Conservation (phyloP, 1,140 invertebrate genomes). For the Sycobia sp. region DNA sequence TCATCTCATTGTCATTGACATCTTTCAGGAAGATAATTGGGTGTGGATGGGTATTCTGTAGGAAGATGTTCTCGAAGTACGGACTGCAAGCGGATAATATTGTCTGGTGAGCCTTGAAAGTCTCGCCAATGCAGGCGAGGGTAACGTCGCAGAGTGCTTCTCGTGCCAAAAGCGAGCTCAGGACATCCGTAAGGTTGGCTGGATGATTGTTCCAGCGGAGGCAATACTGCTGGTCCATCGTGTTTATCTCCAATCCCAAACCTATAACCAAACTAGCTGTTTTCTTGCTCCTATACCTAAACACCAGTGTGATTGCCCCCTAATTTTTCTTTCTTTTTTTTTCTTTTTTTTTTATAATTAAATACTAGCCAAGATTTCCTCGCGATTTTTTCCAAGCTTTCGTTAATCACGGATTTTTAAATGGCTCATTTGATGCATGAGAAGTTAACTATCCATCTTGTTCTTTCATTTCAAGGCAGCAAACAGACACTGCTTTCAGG, state of each 20-base stretch:
- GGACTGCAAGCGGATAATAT: conserved; percentile 92
- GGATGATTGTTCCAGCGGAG: conserved; percentile 94
- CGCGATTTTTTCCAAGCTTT: neutral
- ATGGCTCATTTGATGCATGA: neutral
- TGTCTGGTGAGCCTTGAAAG: conserved; percentile 91
- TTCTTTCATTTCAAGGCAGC: no score
- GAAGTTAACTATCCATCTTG: no score
- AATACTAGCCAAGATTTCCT: neutral
- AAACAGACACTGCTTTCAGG: neutral
- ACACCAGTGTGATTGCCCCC: conserved; percentile 20
- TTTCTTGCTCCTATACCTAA: conserved; percentile 8
- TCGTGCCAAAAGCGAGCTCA: conserved; percentile 82
- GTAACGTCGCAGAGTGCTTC: conserved; percentile 91
- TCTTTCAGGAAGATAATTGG: conserved; percentile 91
- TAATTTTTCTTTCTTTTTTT: conserved; percentile 16
- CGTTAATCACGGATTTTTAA: neutral
- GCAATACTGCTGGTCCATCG: conserved; percentile 92
- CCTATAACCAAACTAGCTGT: conserved; percentile 49
- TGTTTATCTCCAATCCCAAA: conserved; percentile 56
- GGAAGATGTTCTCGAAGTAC: conserved; percentile 92
- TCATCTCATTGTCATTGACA: conserved; percentile 85
- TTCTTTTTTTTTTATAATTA: neutral
- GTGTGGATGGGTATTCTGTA: conserved; percentile 88
- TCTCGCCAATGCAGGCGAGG: conserved; percentile 88
- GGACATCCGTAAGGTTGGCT: conserved; percentile 84